phyloP scores from a whole-genome alignment of 2,797 vertebrate species.

The Typhlichthys eigenmanni region DNA sequence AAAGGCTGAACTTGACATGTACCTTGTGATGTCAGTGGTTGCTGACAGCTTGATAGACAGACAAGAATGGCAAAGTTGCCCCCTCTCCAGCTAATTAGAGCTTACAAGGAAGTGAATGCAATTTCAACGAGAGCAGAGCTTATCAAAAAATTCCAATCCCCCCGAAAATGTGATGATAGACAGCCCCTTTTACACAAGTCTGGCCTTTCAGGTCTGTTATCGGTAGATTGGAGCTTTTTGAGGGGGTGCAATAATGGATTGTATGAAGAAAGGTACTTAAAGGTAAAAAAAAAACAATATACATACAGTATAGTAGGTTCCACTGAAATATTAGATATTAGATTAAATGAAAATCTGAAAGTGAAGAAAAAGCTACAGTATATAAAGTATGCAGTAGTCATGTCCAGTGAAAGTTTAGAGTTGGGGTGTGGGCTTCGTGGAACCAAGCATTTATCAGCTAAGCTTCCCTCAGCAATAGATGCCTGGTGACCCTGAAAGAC shows the following conservation, averaged over 20 bases:
- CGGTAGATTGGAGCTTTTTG: slow-evolving; percentile 54
- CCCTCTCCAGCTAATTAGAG: slow-evolving; percentile 85
- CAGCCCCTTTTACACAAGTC: slow-evolving; percentile 64
- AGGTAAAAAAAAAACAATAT: too few species aligned
- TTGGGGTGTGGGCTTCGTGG: slow-evolving; percentile 42
- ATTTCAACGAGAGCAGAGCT: slow-evolving; percentile 74
- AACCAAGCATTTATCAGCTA: slow-evolving; percentile 60
- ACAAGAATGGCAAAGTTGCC: slow-evolving; percentile 78
- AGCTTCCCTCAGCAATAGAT: slow-evolving; percentile 53
- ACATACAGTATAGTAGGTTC: slow-evolving; percentile 14
- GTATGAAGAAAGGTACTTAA: slow-evolving; percentile 11
- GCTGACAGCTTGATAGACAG: slow-evolving; percentile 85
- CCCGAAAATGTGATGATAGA: slow-evolving; percentile 59
- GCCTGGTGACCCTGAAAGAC: slow-evolving; percentile 65
- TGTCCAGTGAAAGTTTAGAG: slow-evolving; percentile 53
- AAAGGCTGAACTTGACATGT: slow-evolving; percentile 86
- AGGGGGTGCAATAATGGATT: slow-evolving; percentile 44
- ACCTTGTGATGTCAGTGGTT: slow-evolving; percentile 83
- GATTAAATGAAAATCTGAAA: slow-evolving; percentile 27
- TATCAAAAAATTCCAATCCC: slow-evolving; percentile 76
- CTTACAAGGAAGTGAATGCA: slow-evolving; percentile 80
- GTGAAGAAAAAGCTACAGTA: slow-evolving; percentile 25
- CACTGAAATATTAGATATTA: slow-evolving; percentile 41
- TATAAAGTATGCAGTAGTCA: slow-evolving; percentile 32
- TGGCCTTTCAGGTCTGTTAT: slow-evolving; percentile 57